Base-by-base conservation (phyloP, 2,797 vertebrate species). In the Mormyrus hasselquistii region DNA sequence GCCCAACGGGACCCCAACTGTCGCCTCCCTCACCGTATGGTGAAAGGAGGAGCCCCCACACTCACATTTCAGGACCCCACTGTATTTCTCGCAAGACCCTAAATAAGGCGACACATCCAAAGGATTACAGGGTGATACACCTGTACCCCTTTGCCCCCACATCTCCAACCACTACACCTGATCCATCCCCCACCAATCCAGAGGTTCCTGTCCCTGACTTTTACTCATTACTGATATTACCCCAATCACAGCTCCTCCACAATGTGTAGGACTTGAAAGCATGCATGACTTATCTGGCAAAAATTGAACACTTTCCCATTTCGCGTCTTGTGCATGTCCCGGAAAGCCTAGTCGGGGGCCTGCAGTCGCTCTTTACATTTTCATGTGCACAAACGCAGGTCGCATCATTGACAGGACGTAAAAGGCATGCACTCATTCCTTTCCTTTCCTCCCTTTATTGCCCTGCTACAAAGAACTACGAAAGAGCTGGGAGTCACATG, bases 211-310 rank as follows among this genome's bases (percentile, higher is more conserved):
- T 52, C 9, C 44, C 29, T 55, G 44, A 55, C 69, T 49, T 7
- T 38, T 29, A 82, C n/a, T 4, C 14, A 10, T 53, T 53, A 19
- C 3, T 65, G 73, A 83, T 34, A 59, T 84, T 49, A 25, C 34
- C 41, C n/a, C 12, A 6, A 85, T 49, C 44, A 44, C 79, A 65
- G 41, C 57, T 29, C 10, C 62, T 49, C 14, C 25, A 29, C 53
- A 84, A 50, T 12, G 41, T 38, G 53, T 52, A 89, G 38, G 53
- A 83, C 76, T 57, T 89, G 79, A 85, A 83, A 44, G 79, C 88
- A 89, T 89, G 79, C 79, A 85, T 19, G 83, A 85, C 50, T 85
- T 44, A 85, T 53, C 79, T 50, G 47, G 14, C n/a, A 52, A 49
- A 82, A 52, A 59, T 82, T 22, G 55, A 79, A 83, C 53, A 88